Percentiles rank a stretch among this genome's conserved stretches.
Evolutionary conservation across 2,113 vertebrate genomes (phyloP).

Genomic region (Brienomyrus brachyistius): DNA sequence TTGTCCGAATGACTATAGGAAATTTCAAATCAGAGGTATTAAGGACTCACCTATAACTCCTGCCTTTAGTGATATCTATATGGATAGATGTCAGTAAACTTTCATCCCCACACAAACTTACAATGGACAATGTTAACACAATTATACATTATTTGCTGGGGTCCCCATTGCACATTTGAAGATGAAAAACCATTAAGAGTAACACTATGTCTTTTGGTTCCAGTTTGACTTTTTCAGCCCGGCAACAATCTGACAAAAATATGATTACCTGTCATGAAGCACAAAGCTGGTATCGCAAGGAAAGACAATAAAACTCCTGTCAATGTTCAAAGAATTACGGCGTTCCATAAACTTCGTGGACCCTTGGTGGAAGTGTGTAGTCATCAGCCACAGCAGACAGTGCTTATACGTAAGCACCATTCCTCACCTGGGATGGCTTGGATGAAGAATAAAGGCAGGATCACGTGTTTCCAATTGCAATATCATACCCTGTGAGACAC

Average conservation of each 20-base stretch:
- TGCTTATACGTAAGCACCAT: slow-evolving; percentile 9
- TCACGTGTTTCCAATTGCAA: slow-evolving; percentile 34
- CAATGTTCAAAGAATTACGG: not conserved
- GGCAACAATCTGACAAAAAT: not conserved
- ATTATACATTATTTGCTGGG: not conserved
- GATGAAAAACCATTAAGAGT: not conserved
- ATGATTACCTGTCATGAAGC: not conserved
- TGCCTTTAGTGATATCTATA: not conserved
- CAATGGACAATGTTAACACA: not conserved
- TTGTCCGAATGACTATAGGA: not conserved
- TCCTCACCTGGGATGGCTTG: slow-evolving; percentile 22
- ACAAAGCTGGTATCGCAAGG: not conserved
- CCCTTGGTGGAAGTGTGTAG: not conserved
- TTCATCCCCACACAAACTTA: not conserved
- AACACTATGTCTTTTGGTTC: not conserved
- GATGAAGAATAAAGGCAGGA: slow-evolving; percentile 28
- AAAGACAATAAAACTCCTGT: not conserved
- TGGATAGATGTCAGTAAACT: not conserved
- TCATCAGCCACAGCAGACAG: not conserved
- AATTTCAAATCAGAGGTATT: not conserved
- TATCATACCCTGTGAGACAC: slow-evolving; percentile 38
- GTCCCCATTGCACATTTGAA: not conserved
- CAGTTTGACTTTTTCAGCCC: not conserved
- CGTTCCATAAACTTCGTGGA: not conserved
- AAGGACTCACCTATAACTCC: not conserved